phyloP scores from a whole-genome alignment of 2,113 vertebrate species.

The Hepsetus odoe region DNA sequence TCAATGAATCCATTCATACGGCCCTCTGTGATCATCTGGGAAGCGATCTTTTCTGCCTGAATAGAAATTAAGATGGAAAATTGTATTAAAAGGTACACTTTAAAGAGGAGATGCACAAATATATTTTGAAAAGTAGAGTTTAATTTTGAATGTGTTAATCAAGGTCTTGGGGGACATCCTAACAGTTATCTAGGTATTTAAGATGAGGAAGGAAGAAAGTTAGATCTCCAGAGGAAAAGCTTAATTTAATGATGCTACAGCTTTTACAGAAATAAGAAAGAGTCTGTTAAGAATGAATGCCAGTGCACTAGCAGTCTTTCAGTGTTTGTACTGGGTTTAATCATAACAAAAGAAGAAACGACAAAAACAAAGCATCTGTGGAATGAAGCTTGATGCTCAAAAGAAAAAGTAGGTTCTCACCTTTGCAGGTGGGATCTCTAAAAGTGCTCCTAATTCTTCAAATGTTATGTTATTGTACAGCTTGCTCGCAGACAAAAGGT shows the following conservation, averaged over 20 bases:
- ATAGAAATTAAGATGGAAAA: conserved; percentile 39
- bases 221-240: too few relatives aligned
- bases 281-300: too few relatives aligned
- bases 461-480: conserved; percentile 99
- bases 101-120: not conserved
- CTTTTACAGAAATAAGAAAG: too few relatives aligned
- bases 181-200: not conserved
- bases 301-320: too few relatives aligned
- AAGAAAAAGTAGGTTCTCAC: conserved; percentile 67
- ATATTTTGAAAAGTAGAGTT: not conserved
- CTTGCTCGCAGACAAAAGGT: conserved; percentile 96
- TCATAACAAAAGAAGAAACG: too few relatives aligned
- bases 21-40: conserved; percentile 99
- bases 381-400: not conserved
- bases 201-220: not conserved
- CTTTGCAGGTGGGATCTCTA: conserved; percentile 99
- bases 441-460: conserved; percentile 93
- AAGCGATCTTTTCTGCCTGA: conserved; percentile 98
- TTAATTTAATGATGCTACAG: too few relatives aligned
- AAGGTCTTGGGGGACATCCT: not conserved
- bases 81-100: not conserved
- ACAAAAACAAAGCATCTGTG: too few relatives aligned
- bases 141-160: not conserved
- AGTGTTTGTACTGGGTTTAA: too few relatives aligned
- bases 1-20: conserved; percentile 99